Conservation (phyloP, 2,888 invertebrate species). For the Sericinus montela region DNA sequence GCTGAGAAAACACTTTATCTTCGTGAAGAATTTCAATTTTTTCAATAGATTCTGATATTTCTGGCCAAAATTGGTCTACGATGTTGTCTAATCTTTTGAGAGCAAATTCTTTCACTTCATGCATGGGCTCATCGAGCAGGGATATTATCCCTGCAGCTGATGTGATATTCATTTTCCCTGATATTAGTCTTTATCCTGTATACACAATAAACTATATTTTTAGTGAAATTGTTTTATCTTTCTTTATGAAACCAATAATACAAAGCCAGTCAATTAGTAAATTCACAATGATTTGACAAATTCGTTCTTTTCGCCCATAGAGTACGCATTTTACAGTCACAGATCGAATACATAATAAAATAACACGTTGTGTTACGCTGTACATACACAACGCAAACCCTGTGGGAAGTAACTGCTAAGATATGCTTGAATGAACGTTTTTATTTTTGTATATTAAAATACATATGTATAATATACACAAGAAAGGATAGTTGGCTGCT, state of each 20-base stretch:
- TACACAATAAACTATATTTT: neutral
- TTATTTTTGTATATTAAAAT: too few species aligned
- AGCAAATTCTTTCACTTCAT: slow-evolving; percentile 96
- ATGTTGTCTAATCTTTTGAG: slow-evolving; percentile 94
- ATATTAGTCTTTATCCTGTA: slow-evolving; percentile 4
- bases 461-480: too few species aligned
- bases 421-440: too few species aligned
- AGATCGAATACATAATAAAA: too few species aligned
- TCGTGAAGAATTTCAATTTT: slow-evolving; percentile 98
- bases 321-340: too few species aligned
- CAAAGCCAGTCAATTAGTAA: slow-evolving; percentile 5
- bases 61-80: slow-evolving; percentile 99
- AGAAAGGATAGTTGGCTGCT: too few species aligned
- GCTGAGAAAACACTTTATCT: slow-evolving; percentile 91
- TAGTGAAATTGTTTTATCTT: neutral
- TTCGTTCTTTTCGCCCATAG: slow-evolving; percentile 44
- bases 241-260: slow-evolving; percentile 11
- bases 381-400: too few species aligned
- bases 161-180: slow-evolving; percentile 68
- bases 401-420: too few species aligned
- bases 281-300: slow-evolving; percentile 68
- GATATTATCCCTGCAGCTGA: slow-evolving; percentile 94
- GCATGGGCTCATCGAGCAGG: slow-evolving; percentile 95
- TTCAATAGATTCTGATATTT: slow-evolving; percentile 98
- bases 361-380: too few species aligned